phyloP scores from a whole-genome alignment of 2,888 invertebrate species.

The Acrobasis suavella region DNA sequence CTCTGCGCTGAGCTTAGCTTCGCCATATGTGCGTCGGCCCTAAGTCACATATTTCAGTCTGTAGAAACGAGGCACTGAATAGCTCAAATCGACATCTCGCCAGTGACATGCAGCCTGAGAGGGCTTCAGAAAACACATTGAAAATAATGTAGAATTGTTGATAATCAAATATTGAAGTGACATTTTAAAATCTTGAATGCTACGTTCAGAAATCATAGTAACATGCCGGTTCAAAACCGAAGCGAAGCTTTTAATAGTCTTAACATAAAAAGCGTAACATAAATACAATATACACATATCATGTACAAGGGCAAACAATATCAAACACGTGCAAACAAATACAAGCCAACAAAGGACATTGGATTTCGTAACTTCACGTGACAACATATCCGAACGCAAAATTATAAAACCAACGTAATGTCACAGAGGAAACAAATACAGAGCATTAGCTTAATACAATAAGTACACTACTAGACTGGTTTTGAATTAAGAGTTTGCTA shows the following conservation, averaged over 20 bases:
- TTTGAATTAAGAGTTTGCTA: too few species aligned
- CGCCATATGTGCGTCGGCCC: too few species aligned
- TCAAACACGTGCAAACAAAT: slow-evolving; percentile 33
- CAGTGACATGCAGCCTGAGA: too few species aligned
- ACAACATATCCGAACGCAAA: slow-evolving; percentile 14
- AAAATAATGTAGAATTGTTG: too few species aligned
- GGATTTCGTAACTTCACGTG: slow-evolving; percentile 24
- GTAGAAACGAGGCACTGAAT: too few species aligned
- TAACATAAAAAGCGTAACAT: slow-evolving; percentile 21
- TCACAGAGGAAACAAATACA: slow-evolving; percentile 7
- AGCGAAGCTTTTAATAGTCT: slow-evolving; percentile 1
- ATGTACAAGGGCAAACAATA: slow-evolving; percentile 33
- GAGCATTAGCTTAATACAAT: neutral
- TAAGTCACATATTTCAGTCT: too few species aligned
- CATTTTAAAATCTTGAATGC: too few species aligned
- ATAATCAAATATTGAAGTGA: too few species aligned
- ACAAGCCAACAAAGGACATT: slow-evolving; percentile 32
- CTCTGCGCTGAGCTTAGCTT: too few species aligned
- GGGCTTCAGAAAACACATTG: too few species aligned
- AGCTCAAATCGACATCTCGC: too few species aligned
- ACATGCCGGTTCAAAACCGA: slow-evolving; percentile 1
- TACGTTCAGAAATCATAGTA: neutral
- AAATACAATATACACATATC: slow-evolving; percentile 24
- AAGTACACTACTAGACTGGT: too few species aligned
- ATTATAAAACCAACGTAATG: neutral